These are phyloP conservation scores for Lasiurus borealis DNA, from an alignment of 2,113 vertebrate species.

Conservation along the genomic window DNA sequence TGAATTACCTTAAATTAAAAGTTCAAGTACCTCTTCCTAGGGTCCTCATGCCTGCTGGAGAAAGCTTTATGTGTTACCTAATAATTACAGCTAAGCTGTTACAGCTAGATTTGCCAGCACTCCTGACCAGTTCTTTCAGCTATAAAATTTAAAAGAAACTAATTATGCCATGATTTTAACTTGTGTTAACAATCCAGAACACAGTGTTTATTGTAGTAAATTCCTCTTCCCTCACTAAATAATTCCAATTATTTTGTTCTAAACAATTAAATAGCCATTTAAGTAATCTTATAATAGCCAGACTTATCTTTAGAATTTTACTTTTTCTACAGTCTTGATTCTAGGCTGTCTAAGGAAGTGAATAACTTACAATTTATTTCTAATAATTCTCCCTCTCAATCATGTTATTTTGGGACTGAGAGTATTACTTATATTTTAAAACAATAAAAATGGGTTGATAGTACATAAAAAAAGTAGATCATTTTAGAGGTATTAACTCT, in stretches of 20 bases:
- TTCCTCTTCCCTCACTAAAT: constrained; percentile 16
- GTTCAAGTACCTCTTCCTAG: neutral
- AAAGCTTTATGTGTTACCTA: neutral
- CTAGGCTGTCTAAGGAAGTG: neutral
- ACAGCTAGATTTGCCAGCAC: neutral
- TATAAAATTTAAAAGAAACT: constrained; percentile 23
- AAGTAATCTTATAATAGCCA: neutral
- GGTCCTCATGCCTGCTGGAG: neutral
- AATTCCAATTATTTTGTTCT: constrained; percentile 30
- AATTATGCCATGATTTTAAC: neutral
- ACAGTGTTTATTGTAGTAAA: constrained; percentile 10
- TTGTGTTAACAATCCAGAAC: neutral
- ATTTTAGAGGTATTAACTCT: neutral
- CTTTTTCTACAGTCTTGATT: constrained; percentile 36
- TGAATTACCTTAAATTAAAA: constrained; percentile 18
- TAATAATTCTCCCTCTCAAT: neutral
- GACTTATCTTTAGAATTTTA: constrained; percentile 14
- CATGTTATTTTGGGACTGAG: neutral
- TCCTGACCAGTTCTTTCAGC: constrained; percentile 24
- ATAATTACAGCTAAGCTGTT: constrained; percentile 3
- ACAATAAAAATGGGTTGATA: constrained; percentile 34
- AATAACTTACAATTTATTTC: constrained; percentile 39
- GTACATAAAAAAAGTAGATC: constrained; percentile 22
- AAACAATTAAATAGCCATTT: constrained; percentile 11
- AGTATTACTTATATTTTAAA: constrained; percentile 42